phyloP scores from a whole-genome alignment of 2,797 vertebrate genomes.

The Dryobates pubescens region DNA sequence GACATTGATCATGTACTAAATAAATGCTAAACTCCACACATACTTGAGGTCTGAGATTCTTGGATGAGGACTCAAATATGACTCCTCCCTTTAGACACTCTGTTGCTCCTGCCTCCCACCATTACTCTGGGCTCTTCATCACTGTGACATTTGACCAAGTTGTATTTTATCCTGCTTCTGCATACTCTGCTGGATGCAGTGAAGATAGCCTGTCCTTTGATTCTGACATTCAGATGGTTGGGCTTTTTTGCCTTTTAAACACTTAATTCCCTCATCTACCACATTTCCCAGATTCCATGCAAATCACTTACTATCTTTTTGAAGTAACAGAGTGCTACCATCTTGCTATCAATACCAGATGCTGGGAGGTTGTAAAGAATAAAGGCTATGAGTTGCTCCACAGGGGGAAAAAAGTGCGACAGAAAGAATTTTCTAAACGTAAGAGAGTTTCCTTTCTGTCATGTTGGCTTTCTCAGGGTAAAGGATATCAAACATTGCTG shows the following conservation, averaged over 20 bases:
- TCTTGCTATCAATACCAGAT: background rate
- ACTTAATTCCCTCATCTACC: background rate
- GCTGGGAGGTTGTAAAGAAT: background rate
- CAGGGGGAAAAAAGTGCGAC: accelerated
- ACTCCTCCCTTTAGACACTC: accelerated
- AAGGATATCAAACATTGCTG: background rate
- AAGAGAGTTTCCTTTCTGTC: background rate
- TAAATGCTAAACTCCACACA: background rate
- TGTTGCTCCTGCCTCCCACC: background rate
- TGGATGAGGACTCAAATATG: background rate
- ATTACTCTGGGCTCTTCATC: accelerated
- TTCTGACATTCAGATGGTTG: background rate
- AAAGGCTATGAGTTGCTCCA: background rate
- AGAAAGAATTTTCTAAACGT: background rate
- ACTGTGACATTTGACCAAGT: background rate
- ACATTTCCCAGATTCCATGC: background rate
- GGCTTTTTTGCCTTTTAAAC: background rate
- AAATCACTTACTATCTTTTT: background rate
- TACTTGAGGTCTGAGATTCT: background rate
- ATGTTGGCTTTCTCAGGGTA: background rate
- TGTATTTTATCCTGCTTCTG: background rate
- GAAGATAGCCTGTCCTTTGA: background rate
- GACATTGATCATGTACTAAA: background rate
- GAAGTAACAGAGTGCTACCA: background rate
- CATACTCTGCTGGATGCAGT: background rate